Base-by-base conservation (phyloP, 2,113 vertebrate species). In the Gallinago jamesoni region DNA sequence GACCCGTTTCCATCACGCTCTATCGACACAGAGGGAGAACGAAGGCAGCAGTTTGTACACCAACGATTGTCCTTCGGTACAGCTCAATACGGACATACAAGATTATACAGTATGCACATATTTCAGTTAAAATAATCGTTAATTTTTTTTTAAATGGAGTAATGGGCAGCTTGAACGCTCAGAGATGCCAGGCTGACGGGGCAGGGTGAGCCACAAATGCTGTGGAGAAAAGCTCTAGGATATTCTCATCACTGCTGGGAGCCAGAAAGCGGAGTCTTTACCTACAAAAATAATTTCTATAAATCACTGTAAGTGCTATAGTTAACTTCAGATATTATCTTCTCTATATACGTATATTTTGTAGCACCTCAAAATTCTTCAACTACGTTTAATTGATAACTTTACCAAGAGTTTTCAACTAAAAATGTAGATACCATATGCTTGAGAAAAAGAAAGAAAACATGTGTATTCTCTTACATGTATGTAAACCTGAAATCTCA, bases 31-130 rank as follows among this genome's bases (percentile, higher is more conserved):
- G 30, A 27, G 17, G 21, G 43, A 23, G 35, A 17, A 4, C 0
- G 28, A 50, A 48, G 41, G 60, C 41, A 47, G 67, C 74, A 8
- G 14, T 9, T 11, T 9, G 33, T 4, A 3, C 35, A 1, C 13
- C 14, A 9, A 27, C 0, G 33, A 8, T 31, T 4, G 14, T 35
- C 27, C 39, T 22, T 16, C 5, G 3, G 5, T 27, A 7, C 30
- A 23, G 80, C 27, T 80, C 56, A 67, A 76, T 37, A 70, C 41
- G 48, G 19, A 39, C 60, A 48, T 22, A 73, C 78, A 31, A 80
- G 37, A 22, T 81, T 52, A 66, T 11, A 11, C 1, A 35, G 31
- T 2, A 45, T 4, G 33, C 37, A 39, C 20, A 3, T 21, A 13
- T 41, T 53, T 41, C n/a, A 74, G 39, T 41, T 33, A 37, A 48